Base-by-base conservation (phyloP, 2,797 vertebrate species). In the Sciaenops ocellatus region DNA sequence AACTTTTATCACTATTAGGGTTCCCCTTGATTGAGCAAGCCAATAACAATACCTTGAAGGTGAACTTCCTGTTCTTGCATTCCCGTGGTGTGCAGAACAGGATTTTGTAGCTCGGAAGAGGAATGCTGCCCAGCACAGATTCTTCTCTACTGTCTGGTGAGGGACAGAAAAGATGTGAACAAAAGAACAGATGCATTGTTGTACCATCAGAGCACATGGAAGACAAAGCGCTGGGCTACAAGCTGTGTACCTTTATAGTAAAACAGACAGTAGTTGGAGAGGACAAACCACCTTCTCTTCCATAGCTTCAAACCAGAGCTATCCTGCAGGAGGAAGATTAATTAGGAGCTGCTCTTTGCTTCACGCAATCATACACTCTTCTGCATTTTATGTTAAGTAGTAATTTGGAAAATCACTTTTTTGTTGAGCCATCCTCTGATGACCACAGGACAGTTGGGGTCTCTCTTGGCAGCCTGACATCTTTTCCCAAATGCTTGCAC, bases 241-340 rank as follows among this genome's bases (percentile, higher is more conserved):
- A 38, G 28, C 15, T 38, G n/a, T 9, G 15, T 94, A 97, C 97
- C 97, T 96, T 97, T 96, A 78, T 98, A 98, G 84, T 98, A 98
- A 92, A 96, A 98, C 71, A 98, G 94, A 84, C 97, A 98, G 79
- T 95, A 97, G 87, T 97, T 96, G 1, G 97, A 97, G 50, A 98
- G 96, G 54, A 98, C 97, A 48, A 98, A 98, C 97, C 97, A 98
- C 74, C 97, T 93, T 73, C 96, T 96, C 83, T 98, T 98, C 97
- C 97, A 98, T 1, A 98, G 93, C 85, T 96, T 96, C 70, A 98
- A 90, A 17, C 96, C 97, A 0, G 95, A 91, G 85, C 97, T 98
- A 73, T 98, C 97, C 97, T 98, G 82, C 1, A 91, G 24, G 72
- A 65, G 76, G 22, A 66, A 24, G 69, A 54, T 90, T n/a, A 63